Conservation (phyloP, 2,797 vertebrate species). For the Onychomys arenicola region DNA sequence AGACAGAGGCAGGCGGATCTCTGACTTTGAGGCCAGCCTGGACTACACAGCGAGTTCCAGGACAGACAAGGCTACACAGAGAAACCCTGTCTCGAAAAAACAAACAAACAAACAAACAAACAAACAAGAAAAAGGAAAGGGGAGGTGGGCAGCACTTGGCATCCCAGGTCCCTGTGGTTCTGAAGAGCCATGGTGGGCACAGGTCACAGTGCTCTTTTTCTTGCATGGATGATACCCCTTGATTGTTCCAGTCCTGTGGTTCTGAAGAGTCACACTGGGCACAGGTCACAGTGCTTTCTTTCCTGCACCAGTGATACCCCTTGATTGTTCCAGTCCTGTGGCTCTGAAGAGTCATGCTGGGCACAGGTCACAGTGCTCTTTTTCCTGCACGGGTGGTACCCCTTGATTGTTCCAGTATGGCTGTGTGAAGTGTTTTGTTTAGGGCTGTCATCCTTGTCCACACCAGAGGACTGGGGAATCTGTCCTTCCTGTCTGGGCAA, state of each 20-base stretch:
- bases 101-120: too few relatives aligned
- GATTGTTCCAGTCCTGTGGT: background rate
- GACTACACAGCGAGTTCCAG: background rate
- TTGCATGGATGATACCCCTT: too few relatives aligned
- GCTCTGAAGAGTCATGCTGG: background rate
- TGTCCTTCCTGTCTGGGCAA: background rate
- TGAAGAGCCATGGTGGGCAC: background rate
- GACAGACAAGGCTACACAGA: background rate
- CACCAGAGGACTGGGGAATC: background rate
- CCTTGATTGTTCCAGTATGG: background rate
- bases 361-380: background rate
- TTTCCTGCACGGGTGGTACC: background rate
- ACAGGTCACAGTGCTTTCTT: too few relatives aligned
- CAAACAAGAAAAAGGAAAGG: too few relatives aligned
- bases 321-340: background rate
- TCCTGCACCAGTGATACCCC: background rate
- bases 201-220: too few relatives aligned
- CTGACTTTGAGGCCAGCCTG: background rate
- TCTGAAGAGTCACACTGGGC: background rate
- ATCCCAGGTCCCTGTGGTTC: background rate
- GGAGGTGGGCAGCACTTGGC: background rate
- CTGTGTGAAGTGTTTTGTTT: constrained; percentile 5
- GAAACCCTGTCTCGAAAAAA: too few relatives aligned
- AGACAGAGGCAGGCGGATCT: background rate
- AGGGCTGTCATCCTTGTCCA: background rate